Evolutionary conservation across 2,888 invertebrate genomes (phyloP).

Genomic region (Sialis fuliginosa): DNA sequence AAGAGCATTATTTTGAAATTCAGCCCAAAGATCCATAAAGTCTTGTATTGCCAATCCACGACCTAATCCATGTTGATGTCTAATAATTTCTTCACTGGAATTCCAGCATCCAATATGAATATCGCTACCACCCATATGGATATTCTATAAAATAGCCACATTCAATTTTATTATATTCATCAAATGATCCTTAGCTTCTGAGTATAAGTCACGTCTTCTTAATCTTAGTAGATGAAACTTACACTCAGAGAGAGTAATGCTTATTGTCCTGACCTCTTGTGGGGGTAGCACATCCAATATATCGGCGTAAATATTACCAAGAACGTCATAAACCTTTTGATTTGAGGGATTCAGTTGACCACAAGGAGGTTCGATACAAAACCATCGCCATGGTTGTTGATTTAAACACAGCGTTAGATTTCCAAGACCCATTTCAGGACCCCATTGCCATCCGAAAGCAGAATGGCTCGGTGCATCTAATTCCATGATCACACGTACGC

Average conservation of each 20-base stretch:
- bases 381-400: constrained; percentile 45
- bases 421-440: constrained; percentile 36
- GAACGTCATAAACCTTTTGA: constrained; percentile 43
- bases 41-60: constrained; percentile 35
- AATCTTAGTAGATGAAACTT: no score
- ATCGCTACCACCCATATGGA: constrained; percentile 80
- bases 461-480: constrained; percentile 79
- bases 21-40: constrained; percentile 55
- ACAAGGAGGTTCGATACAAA: constrained; percentile 69
- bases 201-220: no score
- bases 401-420: constrained; percentile 48
- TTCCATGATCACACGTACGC: constrained; percentile 73
- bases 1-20: constrained; percentile 40
- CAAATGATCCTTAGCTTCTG: no score
- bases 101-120: constrained; percentile 64
- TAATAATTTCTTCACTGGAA: constrained; percentile 43
- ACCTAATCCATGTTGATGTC: constrained; percentile 40
- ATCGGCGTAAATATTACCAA: constrained; percentile 50
- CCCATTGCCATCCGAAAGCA: constrained; percentile 78
- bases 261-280: constrained; percentile 21
- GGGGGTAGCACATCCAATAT: constrained; percentile 37
- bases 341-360: constrained; percentile 72
- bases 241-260: no score
- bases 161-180: no score
- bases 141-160: constrained; percentile 20